Percentiles rank a stretch among this genome's conserved stretches.
Conservation (phyloP, 1,140 invertebrate species). For the Pteromalus puparum region DNA sequence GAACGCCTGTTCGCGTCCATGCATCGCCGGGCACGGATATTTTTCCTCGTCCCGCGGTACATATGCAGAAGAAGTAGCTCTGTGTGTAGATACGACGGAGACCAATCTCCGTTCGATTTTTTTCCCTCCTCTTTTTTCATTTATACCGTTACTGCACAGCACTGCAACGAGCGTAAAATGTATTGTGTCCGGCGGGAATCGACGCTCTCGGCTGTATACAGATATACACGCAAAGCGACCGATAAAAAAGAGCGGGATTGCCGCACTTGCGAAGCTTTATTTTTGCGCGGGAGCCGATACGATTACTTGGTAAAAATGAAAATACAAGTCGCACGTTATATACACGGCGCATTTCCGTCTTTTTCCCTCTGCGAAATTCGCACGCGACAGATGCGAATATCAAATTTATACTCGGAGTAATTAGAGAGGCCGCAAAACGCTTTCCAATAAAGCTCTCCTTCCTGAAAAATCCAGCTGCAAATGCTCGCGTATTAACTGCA, state of each 20-base stretch:
- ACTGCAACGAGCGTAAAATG: slow-evolving; percentile 15
- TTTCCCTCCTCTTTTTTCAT: background rate
- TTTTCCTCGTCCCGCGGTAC: too few relatives aligned
- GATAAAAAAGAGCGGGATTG: background rate
- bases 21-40: background rate
- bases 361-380: too few relatives aligned
- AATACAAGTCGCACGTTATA: background rate
- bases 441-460: background rate
- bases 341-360: too few relatives aligned
- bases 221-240: background rate
- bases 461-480: background rate
- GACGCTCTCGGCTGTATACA: background rate
- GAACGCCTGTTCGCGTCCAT: background rate
- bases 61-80: too few relatives aligned
- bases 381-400: background rate
- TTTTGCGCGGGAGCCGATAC: background rate
- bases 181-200: slow-evolving; percentile 11
- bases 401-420: background rate
- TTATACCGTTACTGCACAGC: background rate
- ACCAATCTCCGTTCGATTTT: background rate
- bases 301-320: slow-evolving; percentile 20
- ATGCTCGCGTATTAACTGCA: too few relatives aligned
- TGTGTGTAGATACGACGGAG: too few relatives aligned
- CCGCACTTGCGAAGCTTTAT: background rate
- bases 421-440: background rate